Conservation (phyloP, 2,888 invertebrate species). For the Plebejus argus region DNA sequence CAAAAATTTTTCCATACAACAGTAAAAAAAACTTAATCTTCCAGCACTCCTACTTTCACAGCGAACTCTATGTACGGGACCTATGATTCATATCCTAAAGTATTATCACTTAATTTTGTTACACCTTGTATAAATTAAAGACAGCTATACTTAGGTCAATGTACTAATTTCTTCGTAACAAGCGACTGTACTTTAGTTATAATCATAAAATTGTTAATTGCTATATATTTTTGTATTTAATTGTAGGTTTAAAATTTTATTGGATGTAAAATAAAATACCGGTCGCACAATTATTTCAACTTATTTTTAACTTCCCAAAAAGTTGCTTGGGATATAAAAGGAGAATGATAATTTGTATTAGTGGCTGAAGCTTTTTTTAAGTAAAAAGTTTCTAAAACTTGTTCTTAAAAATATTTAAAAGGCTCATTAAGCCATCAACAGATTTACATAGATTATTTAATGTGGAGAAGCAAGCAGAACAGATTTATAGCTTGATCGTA, state of each 20-base stretch:
- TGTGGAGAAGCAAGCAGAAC: too few relatives aligned
- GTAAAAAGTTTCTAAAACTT: neutral
- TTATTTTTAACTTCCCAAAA: neutral
- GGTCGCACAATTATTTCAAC: neutral
- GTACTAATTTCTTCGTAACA: too few relatives aligned
- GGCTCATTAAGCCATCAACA: neutral
- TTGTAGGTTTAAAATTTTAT: neutral
- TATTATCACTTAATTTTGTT: too few relatives aligned
- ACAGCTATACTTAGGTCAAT: too few relatives aligned
- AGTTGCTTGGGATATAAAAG: neutral
- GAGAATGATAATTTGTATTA: neutral
- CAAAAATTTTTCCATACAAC: too few relatives aligned
- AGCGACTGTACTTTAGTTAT: neutral
- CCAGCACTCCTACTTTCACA: too few relatives aligned
- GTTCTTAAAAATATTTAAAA: neutral
- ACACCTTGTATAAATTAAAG: too few relatives aligned
- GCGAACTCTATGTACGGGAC: too few relatives aligned
- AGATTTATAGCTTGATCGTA: too few relatives aligned
- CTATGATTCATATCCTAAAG: too few relatives aligned
- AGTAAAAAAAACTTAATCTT: too few relatives aligned
- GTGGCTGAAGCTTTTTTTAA: neutral
- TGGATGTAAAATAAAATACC: neutral
- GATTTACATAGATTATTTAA: too few relatives aligned
- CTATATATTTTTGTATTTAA: neutral
- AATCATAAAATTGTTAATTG: neutral